Evolutionary conservation across 2,888 invertebrate genomes (phyloP).

Genomic region (Tenodera sinensis): DNA sequence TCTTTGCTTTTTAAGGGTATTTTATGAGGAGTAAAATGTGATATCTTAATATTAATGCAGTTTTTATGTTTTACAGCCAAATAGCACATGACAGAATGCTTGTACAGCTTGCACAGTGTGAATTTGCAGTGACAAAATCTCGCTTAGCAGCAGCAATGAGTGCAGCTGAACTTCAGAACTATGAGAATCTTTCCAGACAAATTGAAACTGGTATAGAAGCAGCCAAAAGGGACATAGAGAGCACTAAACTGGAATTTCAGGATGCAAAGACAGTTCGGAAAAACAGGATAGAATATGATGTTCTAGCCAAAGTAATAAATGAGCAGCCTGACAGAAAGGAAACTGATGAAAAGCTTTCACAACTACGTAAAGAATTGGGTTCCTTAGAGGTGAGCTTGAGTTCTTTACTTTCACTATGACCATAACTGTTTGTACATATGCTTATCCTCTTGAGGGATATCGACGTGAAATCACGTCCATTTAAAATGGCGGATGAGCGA

Average conservation of each 20-base stretch:
- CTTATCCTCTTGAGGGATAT: no score
- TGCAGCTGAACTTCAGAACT: conserved; percentile 76
- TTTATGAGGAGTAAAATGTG: no score
- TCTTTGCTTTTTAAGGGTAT: no score
- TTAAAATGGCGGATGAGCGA: no score
- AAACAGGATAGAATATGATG: conserved; percentile 90
- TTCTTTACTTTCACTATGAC: not conserved
- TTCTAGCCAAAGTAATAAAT: conserved; percentile 84
- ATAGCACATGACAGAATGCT: conserved; percentile 74
- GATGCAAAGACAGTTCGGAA: conserved; percentile 83
- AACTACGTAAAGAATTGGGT: conserved; percentile 69
- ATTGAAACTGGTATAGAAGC: conserved; percentile 76
- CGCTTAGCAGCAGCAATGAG: conserved; percentile 77
- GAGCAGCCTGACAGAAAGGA: conserved; percentile 86
- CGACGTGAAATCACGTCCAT: no score
- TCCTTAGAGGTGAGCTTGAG: conserved; percentile 50
- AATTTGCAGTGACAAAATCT: conserved; percentile 83
- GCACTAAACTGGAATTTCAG: conserved; percentile 74
- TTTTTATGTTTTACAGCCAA: conserved; percentile 50
- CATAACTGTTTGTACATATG: no score
- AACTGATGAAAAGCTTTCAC: conserved; percentile 63
- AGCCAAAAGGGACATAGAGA: conserved; percentile 76
- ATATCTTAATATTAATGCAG: no score
- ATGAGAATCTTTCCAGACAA: conserved; percentile 69
- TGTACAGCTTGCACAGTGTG: conserved; percentile 80